phyloP scores from a whole-genome alignment of 1,140 invertebrate genomes.

The Drosophila arizonae region DNA sequence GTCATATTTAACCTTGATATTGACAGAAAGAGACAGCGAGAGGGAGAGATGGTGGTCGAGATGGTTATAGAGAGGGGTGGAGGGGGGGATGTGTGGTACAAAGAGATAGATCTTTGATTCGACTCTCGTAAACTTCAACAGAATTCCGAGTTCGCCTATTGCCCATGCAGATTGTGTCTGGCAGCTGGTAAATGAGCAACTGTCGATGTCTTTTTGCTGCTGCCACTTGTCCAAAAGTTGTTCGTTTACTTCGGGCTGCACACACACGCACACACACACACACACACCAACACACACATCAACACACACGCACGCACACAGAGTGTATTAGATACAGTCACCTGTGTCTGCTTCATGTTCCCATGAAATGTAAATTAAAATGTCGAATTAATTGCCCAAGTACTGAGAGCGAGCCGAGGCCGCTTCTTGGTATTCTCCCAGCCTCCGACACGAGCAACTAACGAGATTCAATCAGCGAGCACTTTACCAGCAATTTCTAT shows the following conservation, averaged over 20 bases:
- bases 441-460: conserved; percentile 48
- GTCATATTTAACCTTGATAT: conserved; percentile 27
- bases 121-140: conserved; percentile 7
- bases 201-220: conserved; percentile 23
- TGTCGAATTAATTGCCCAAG: conserved; percentile 75
- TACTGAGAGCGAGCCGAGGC: conserved; percentile 35
- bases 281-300: neutral
- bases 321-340: conserved; percentile 25
- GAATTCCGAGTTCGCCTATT: conserved; percentile 24
- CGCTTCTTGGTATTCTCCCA: conserved; percentile 56
- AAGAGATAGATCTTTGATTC: conserved; percentile 11
- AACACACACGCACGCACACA: neutral
- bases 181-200: conserved; percentile 13
- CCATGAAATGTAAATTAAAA: conserved; percentile 76
- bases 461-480: conserved; percentile 69
- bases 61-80: too few relatives aligned
- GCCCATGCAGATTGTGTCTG: conserved; percentile 26
- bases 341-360: conserved; percentile 49
- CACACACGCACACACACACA: conserved; percentile 10
- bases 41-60: too few relatives aligned
- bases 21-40: neutral
- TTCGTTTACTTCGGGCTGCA: conserved; percentile 36
- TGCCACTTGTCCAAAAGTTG: conserved; percentile 47
- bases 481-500: conserved; percentile 68
- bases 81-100: too few relatives aligned